phyloP scores from a whole-genome alignment of 2,888 invertebrate genomes.

The Notodonta ziczac region DNA sequence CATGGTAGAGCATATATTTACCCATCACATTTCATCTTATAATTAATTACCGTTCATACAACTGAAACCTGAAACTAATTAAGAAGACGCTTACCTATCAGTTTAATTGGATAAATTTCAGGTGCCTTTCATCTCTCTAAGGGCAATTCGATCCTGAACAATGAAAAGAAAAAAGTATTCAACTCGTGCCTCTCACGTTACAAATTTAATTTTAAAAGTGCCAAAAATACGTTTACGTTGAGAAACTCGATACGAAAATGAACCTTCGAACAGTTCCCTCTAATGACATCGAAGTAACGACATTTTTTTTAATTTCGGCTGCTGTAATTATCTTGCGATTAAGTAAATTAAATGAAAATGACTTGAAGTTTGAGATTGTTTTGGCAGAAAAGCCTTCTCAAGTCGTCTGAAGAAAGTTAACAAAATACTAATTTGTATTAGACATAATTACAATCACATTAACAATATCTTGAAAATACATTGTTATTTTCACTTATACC shows the following conservation, averaged over 20 bases:
- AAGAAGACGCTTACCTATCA: too few species aligned
- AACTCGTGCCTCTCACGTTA: constrained; percentile 16
- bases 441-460: too few species aligned
- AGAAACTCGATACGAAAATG: constrained; percentile 14
- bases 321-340: not conserved
- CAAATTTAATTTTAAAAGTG: constrained; percentile 28
- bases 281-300: not conserved
- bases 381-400: not conserved
- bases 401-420: too few species aligned
- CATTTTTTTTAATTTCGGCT: not conserved
- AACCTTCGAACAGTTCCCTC: not conserved
- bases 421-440: too few species aligned
- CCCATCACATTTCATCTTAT: too few species aligned
- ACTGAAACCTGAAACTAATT: not conserved
- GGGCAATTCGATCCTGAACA: constrained; percentile 20
- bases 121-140: not conserved
- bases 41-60: too few species aligned
- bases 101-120: not conserved
- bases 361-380: not conserved
- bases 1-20: too few species aligned
- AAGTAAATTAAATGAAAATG: constrained; percentile 2
- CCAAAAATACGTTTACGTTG: constrained; percentile 5
- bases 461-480: too few species aligned
- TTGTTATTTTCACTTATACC: not conserved
- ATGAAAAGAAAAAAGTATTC: constrained; percentile 21